Evolutionary conservation across 2,888 invertebrate species (phyloP).

Genomic region (Lasius fuliginosus): DNA sequence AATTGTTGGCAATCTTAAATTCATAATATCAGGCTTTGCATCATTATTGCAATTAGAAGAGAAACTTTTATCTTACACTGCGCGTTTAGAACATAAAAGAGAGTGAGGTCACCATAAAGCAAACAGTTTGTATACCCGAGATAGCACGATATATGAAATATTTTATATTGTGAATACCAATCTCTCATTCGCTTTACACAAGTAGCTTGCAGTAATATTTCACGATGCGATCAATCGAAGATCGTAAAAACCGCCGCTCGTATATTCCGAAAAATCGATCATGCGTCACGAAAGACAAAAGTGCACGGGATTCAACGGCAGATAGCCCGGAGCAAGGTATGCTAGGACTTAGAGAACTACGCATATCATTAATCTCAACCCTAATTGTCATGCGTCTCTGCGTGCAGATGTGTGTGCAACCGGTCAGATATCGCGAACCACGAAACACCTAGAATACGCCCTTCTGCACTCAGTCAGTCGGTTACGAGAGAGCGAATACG

Average conservation of each 20-base stretch:
- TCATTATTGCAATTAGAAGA: neutral
- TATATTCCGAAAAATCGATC: slow-evolving; percentile 35
- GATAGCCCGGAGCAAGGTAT: neutral
- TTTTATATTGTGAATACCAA: slow-evolving; percentile 28
- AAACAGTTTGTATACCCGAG: slow-evolving; percentile 7
- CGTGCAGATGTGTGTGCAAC: slow-evolving; percentile 10
- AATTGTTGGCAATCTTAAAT: neutral
- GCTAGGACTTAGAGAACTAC: neutral
- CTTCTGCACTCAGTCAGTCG: slow-evolving; percentile 34
- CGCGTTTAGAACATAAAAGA: neutral
- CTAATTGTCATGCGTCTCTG: slow-evolving; percentile 60
- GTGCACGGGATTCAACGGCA: slow-evolving; percentile 24
- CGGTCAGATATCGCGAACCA: slow-evolving; percentile 48
- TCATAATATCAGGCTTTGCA: neutral
- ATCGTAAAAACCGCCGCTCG: slow-evolving; percentile 38
- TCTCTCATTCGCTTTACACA: slow-evolving; percentile 19
- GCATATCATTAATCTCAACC: slow-evolving; percentile 65
- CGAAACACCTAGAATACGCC: slow-evolving; percentile 43
- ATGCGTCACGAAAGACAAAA: slow-evolving; percentile 45
- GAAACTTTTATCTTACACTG: neutral
- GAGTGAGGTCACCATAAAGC: slow-evolving; percentile 7
- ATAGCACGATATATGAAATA: neutral
- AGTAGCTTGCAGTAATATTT: slow-evolving; percentile 39
- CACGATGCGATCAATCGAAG: slow-evolving; percentile 33
- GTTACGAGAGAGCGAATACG: slow-evolving; percentile 24